Evolutionary conservation across 2,113 vertebrate genomes (phyloP), one percentile per base, ranked within the genome.

Genomic region (Neotragus moschatus): DNA sequence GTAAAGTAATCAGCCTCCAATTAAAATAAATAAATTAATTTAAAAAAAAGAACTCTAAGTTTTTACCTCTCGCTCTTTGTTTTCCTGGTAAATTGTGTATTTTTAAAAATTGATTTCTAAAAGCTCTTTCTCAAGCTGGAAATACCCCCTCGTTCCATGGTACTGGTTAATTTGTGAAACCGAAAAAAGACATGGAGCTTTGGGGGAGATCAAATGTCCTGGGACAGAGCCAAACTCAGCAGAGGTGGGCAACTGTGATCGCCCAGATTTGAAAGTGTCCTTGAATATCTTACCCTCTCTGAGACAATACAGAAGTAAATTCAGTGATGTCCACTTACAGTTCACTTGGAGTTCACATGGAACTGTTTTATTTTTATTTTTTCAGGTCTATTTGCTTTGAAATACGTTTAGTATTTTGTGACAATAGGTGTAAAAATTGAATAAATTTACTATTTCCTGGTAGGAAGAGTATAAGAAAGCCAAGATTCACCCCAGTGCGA

Each of bases 111-210:
- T 75, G 58, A 23, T 23, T 75, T 75, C 60, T 28, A 16, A 70
- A 33, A 84, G 15, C n/a, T 60, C 33, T 36, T 49, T 36, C 30
- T 43, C 49, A 66, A 58, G n/a, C 28, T 47, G 60, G 86, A 66
- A 55, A 13, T 4, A n/a, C 17, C 14, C 14, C n/a, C 30, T 5
- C 28, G 3, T 6, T 6, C 60, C 16, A 4, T 1, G 17, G 3
- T 14, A 0, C 26, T 21, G 26, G 26, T 19, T 33, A 33, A 17
- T 2, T 56, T 53, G 51, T 26, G 1, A 39, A 43, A 45, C 16
- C 30, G 10, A 39, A 5, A 1, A 1, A 4, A 28, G 33, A 1
- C 4, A 0, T 17, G 19, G 26, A 6, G 23, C 39, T 8, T 5
- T 2, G 61, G 8, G 15, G 19, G 6, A 49, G 7, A 30, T 7